Evolutionary conservation across 2,888 invertebrate genomes (phyloP).

Genomic region (Dendrolimus houi): DNA sequence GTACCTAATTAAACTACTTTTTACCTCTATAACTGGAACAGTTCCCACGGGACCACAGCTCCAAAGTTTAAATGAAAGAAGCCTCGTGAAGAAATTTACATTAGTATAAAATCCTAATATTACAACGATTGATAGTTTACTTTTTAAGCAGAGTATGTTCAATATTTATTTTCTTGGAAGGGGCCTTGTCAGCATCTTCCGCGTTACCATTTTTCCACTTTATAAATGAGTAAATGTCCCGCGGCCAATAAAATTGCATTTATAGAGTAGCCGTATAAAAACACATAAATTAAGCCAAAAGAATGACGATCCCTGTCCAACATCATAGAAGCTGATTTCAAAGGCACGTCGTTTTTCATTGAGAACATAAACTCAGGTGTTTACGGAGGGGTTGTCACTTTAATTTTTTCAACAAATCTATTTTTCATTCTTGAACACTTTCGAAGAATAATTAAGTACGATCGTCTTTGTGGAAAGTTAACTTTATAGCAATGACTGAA

Average conservation of each 20-base stretch:
- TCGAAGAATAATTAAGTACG: background rate
- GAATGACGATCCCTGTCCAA: slow-evolving; percentile 56
- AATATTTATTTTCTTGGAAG: slow-evolving; percentile 49
- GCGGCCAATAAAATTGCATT: slow-evolving; percentile 66
- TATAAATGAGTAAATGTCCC: slow-evolving; percentile 71
- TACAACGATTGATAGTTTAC: background rate
- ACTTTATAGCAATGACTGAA: no score
- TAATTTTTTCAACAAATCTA: slow-evolving; percentile 26
- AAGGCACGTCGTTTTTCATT: slow-evolving; percentile 64
- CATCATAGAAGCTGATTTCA: slow-evolving; percentile 68
- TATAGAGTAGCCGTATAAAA: slow-evolving; percentile 64
- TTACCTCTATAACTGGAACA: no score
- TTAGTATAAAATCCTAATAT: no score
- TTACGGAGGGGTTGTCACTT: slow-evolving; percentile 53
- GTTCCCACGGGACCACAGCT: no score
- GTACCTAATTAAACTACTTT: no score
- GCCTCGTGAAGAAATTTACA: no score
- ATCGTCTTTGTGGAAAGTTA: no score
- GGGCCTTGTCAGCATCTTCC: slow-evolving; percentile 53
- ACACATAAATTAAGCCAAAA: slow-evolving; percentile 61
- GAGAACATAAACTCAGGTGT: slow-evolving; percentile 61
- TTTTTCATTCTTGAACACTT: slow-evolving; percentile 18
- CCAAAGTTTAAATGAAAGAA: no score
- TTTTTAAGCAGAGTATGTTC: slow-evolving; percentile 5
- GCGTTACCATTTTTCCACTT: slow-evolving; percentile 56